Evolutionary conservation across 2,797 vertebrate species (phyloP).

Genomic region (Melanotaenia boesemani): DNA sequence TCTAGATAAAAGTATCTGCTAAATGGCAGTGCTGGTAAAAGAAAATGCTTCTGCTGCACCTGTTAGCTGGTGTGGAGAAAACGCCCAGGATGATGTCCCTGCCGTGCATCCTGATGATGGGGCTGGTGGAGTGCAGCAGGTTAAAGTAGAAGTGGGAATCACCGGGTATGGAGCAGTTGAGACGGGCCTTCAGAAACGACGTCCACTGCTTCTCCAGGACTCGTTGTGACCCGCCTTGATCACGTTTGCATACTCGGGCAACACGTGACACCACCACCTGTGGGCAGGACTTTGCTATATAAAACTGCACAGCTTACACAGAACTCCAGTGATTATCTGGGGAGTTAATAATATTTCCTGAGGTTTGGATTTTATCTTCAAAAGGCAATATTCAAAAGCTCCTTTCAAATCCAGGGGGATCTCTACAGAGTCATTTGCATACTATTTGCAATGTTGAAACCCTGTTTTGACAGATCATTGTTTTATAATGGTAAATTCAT

Average conservation of each 20-base stretch:
- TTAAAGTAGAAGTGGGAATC: conserved; percentile 98
- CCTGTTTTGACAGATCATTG: conserved; percentile 69
- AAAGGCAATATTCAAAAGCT: conserved; percentile 47
- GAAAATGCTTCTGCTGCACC: conserved; percentile 72
- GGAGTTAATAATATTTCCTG: conserved; percentile 25
- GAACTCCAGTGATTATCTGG: conserved; percentile 5
- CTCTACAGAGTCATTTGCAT: conserved; percentile 58
- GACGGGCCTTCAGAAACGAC: conserved; percentile 94
- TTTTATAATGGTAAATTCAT: conserved; percentile 70
- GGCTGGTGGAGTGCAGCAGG: conserved; percentile 93
- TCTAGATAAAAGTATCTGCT: no score
- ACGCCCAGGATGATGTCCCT: conserved; percentile 91
- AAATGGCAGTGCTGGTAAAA: no score
- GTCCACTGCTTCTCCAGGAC: conserved; percentile 99
- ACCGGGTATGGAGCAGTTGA: conserved; percentile 95
- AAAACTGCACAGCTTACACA: not conserved
- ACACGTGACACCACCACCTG: conserved; percentile 95
- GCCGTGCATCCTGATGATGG: conserved; percentile 90
- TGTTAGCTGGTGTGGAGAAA: conserved; percentile 95
- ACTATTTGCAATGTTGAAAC: conserved; percentile 48
- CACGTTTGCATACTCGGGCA: conserved; percentile 93
- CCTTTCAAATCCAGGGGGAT: conserved; percentile 32
- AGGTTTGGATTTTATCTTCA: conserved; percentile 50
- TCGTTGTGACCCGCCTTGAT: conserved; percentile 92
- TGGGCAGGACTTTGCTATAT: not conserved